phyloP scores from a whole-genome alignment of 2,888 invertebrate species.

The Lepidocyrtinus sp. region DNA sequence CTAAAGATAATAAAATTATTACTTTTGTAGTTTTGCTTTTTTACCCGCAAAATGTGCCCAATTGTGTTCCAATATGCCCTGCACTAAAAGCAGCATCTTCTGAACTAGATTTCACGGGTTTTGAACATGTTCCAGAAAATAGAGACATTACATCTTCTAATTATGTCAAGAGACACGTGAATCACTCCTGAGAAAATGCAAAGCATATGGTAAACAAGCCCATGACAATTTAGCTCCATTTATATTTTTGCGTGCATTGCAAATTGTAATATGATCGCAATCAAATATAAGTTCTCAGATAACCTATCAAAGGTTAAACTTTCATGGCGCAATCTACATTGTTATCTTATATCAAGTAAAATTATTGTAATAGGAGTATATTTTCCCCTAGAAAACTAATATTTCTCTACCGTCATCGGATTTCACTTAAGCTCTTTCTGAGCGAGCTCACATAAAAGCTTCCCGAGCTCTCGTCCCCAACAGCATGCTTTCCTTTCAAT shows the following conservation, averaged over 20 bases:
- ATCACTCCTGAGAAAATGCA: constrained; percentile 1
- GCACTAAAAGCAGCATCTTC: background rate
- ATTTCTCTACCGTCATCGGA: constrained; percentile 1
- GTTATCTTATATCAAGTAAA: background rate
- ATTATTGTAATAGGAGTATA: background rate
- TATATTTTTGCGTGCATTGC: too few species aligned
- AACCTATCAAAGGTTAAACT: background rate
- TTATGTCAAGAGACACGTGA: constrained; percentile 40
- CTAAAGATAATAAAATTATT: too few species aligned
- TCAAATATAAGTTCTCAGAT: too few species aligned
- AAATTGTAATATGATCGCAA: too few species aligned
- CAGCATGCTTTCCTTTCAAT: too few species aligned
- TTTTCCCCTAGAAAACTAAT: constrained; percentile 5
- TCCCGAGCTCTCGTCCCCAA: too few species aligned
- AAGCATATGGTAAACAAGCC: too few species aligned
- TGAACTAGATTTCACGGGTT: background rate
- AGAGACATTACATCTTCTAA: constrained; percentile 36
- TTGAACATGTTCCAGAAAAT: constrained; percentile 49
- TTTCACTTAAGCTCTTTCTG: constrained; percentile 6
- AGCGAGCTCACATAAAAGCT: too few species aligned
- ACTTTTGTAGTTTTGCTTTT: too few species aligned
- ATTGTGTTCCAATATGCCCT: too few species aligned
- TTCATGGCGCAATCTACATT: background rate
- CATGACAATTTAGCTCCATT: too few species aligned
- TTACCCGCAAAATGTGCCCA: too few species aligned